These are phyloP conservation scores for Sterna hirundo DNA, from an alignment of 2,113 vertebrate genomes.

Conservation along the genomic window DNA sequence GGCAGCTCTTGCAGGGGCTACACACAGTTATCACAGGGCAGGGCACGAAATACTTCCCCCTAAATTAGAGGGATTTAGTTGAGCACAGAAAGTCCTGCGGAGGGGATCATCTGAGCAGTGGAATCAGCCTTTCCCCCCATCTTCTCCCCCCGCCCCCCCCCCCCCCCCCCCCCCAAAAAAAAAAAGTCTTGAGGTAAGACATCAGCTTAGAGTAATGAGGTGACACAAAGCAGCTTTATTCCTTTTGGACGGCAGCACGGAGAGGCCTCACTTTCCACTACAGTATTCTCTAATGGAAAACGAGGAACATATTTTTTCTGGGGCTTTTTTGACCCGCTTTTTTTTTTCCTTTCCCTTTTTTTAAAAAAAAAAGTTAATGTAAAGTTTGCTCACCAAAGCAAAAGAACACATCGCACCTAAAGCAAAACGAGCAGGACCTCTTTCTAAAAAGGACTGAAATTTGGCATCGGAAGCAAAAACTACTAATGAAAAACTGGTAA, in stretches of 20 bases:
- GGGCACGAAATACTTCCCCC: not conserved
- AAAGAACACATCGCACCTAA: not conserved
- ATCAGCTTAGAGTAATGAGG: constrained; percentile 60
- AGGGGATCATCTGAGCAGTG: not conserved
- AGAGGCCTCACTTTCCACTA: constrained; percentile 59
- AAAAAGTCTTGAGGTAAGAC: not conserved
- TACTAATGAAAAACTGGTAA: not conserved
- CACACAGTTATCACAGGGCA: not conserved
- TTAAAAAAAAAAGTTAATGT: not conserved
- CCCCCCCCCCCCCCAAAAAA: not conserved
- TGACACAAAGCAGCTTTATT: constrained; percentile 66
- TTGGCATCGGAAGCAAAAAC: not conserved
- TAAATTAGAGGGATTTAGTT: not conserved
- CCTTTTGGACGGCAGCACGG: constrained; percentile 44
- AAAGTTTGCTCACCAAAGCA: not conserved
- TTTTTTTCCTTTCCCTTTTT: not conserved
- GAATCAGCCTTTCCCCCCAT: not conserved
- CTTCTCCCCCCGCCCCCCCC: not conserved
- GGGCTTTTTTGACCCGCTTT: fast-evolving
- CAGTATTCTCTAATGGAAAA: constrained; percentile 44
- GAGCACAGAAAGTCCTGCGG: not conserved
- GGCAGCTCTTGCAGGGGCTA: not conserved
- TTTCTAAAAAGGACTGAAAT: not conserved
- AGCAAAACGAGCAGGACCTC: not conserved
- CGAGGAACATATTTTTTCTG: constrained; percentile 9